A percentile compares a stretch with the other conserved stretches of the same genome.
These are phyloP conservation scores for Pegoplata infirma DNA, from an alignment of 2,888 invertebrate genomes.

Conservation along the genomic window DNA sequence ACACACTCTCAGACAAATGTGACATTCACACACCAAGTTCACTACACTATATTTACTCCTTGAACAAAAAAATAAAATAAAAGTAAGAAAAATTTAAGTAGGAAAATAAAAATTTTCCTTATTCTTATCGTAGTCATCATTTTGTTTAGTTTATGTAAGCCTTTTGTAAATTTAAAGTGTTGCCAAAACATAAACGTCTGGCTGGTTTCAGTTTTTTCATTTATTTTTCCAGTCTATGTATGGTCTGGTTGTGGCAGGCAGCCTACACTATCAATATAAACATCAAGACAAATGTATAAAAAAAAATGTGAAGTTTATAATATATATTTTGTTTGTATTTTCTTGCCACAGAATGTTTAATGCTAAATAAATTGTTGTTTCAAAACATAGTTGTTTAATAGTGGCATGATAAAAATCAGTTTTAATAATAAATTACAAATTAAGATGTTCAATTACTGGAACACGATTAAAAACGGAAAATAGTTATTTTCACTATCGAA, in stretches of 20 bases:
- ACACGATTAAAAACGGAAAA: constrained; percentile 26
- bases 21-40: not conserved
- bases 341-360: not conserved
- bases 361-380: not conserved
- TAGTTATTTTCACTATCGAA: constrained; percentile 40
- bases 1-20: not conserved
- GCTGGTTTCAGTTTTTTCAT: not conserved
- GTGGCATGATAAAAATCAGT: constrained; percentile 49
- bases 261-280: not conserved
- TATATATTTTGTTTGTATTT: no score
- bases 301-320: not conserved
- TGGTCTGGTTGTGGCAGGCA: not conserved
- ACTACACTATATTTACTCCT: not conserved
- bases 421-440: constrained; percentile 28
- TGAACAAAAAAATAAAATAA: no score
- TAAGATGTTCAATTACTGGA: constrained; percentile 42
- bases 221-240: no score
- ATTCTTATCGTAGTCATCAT: constrained; percentile 18
- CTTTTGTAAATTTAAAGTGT: constrained; percentile 33
- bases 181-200: constrained; percentile 23
- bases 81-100: not conserved
- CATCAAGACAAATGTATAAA: not conserved
- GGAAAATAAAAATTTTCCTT: constrained; percentile 4
- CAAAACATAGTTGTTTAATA: not conserved
- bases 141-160: constrained; percentile 21